Conservation (phyloP, 2,113 vertebrate species). For the Geococcyx californianus region DNA sequence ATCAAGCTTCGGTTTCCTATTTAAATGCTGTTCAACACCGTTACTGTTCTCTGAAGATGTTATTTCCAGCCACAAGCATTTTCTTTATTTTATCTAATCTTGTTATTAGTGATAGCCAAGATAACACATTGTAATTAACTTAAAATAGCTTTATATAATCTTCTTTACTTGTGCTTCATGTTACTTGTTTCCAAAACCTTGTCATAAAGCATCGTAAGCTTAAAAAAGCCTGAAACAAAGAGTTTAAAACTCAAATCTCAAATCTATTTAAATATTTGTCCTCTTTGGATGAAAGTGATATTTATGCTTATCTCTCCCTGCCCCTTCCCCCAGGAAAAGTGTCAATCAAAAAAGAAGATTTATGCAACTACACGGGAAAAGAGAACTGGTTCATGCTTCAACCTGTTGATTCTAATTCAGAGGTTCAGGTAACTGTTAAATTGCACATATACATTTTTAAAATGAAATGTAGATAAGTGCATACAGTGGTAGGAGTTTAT, state of each 20-base stretch:
- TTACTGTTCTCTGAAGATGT: neutral
- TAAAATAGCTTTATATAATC: neutral
- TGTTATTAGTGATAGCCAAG: neutral
- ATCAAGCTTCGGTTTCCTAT: neutral
- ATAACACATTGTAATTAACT: neutral
- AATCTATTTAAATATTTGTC: neutral
- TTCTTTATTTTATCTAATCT: neutral
- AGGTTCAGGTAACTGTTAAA: slow-evolving; percentile 90
- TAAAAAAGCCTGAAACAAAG: neutral
- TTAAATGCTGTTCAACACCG: neutral
- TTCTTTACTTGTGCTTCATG: neutral
- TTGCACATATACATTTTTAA: neutral
- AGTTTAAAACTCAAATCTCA: neutral
- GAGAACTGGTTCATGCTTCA: slow-evolving; percentile 95
- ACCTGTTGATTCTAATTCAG: slow-evolving; percentile 93
- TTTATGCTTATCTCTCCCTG: slow-evolving; percentile 3
- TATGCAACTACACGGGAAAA: slow-evolving; percentile 89
- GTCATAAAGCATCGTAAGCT: neutral
- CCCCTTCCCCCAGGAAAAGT: slow-evolving; percentile 85
- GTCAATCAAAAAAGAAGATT: slow-evolving; percentile 94
- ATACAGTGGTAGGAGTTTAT: neutral
- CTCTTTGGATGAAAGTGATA: neutral
- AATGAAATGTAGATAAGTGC: neutral
- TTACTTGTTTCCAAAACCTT: neutral
- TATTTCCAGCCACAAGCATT: neutral